Evolutionary conservation across 2,113 vertebrate genomes (phyloP), one percentile per base, ranked within the genome.

Genomic region (Paraplagusia blochii): DNA sequence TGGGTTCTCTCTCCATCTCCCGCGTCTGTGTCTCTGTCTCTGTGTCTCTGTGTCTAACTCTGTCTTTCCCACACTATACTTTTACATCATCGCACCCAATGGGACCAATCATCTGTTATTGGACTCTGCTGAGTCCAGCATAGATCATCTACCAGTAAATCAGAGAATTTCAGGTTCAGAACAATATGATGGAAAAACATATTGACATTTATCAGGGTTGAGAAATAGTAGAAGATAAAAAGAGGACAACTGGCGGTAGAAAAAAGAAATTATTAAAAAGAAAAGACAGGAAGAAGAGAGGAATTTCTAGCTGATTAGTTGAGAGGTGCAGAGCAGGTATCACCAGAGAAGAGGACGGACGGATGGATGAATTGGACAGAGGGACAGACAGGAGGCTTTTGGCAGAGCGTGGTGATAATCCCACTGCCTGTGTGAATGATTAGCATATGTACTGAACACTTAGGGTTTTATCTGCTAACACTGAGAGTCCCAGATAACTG

Each of bases 381-480:
- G 58, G 65, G 67, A 73, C 57, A 65, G 65, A 43, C 72, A 51
- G 11, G 11, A 11, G 38, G 22, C 22, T 72, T 56, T 82, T 87
- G 85, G 83, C 85, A 84, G 72, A 55, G 68, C 15, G 4, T 2
- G 7, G 58, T 59, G 72, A 68, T 87, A 83, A 88, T 84, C 85
- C 80, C 15, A 22, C 40, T 29, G 77, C 69, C 82, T 82, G 84
- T 80, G 72, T 63, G 74, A 80, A 78, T 58, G 81, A 88, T 88
- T 88, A 83, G 77, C 85, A 84, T 87, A 85, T 79, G 85, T 83
- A 78, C 80, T 83, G 85, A 88, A 78, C 81, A 84, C 86, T 80
- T 78, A 74, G 22, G 77, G 79, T 78, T 86, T 81, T 82, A 75
- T 86, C 72, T 80, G 79, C 81, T 82, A 85, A 84, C 79, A 84